phyloP scores from a whole-genome alignment of 2,113 vertebrate genomes.

The Myrmecobius fasciatus region DNA sequence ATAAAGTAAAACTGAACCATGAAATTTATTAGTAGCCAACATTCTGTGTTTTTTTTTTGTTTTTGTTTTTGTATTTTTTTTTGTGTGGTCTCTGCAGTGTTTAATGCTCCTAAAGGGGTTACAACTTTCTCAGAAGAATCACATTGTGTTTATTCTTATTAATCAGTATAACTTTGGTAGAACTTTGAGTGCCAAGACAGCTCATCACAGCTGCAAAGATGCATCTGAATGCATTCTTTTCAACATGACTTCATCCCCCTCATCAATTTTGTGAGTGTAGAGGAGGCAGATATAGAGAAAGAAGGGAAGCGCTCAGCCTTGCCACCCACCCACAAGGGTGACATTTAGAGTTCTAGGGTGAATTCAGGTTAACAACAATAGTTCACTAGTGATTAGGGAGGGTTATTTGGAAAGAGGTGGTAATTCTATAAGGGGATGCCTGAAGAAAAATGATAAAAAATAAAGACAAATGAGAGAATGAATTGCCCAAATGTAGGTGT shows the following conservation, averaged over 20 bases:
- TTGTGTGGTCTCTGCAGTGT: slow-evolving; percentile 54
- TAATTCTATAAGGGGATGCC: slow-evolving; percentile 18
- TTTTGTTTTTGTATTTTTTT: no score
- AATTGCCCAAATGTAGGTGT: not conserved
- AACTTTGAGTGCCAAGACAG: slow-evolving; percentile 67
- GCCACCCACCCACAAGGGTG: slow-evolving; percentile 27
- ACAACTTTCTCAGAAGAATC: slow-evolving; percentile 61
- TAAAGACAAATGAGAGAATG: slow-evolving; percentile 19
- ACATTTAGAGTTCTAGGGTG: slow-evolving; percentile 18
- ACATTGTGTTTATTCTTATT: slow-evolving; percentile 69
- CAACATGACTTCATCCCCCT: slow-evolving; percentile 76
- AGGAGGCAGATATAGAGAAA: slow-evolving; percentile 49
- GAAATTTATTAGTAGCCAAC: slow-evolving; percentile 57
- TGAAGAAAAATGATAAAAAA: not conserved
- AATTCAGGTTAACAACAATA: slow-evolving; percentile 41
- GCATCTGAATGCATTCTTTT: slow-evolving; percentile 75
- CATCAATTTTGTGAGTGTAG: slow-evolving; percentile 72
- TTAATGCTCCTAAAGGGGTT: slow-evolving; percentile 67
- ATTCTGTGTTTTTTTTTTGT: no score
- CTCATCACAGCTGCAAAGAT: slow-evolving; percentile 73
- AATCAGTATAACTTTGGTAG: slow-evolving; percentile 73
- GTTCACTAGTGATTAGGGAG: not conserved
- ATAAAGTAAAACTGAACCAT: slow-evolving; percentile 56
- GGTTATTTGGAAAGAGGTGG: not conserved
- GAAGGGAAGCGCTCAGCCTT: slow-evolving; percentile 50